Base-by-base conservation (phyloP, 2,888 invertebrate species). In the Drosophila acutilabella region DNA sequence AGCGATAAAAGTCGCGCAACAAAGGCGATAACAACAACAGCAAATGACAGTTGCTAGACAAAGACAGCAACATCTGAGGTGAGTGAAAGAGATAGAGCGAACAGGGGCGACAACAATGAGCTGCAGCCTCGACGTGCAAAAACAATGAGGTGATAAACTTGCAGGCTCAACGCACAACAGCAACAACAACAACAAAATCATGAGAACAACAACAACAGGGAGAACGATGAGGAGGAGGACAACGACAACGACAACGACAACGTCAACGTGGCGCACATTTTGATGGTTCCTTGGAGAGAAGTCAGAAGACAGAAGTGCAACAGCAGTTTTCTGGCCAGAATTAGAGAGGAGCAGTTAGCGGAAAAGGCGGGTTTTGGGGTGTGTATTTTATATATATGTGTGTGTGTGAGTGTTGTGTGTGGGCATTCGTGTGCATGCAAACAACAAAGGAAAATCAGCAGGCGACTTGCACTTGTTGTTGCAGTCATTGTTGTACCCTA, bases 81-180 rank as follows among this genome's bases (percentile, higher is more conserved):
- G 23, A 36, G 6, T 2, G 26, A 47, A 7, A 36, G 42, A 30
- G 8, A 47, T n/a, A 40, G 54, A 40, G 18, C 13, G 53, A 50
- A 41, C 33, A 60, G 33, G 60, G 65, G 58, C 77, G 74, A 68
- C 61, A 61, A 74, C 78, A 77, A 74, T 64, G 74, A 74, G 77
- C 64, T 66, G 45, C 59, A 61, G 70, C 47, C 47, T 45, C 68
- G 72, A 69, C 72, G 81, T 83, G 79, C 79, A 81, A 79, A 87
- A 83, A 84, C 88, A 87, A 83, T 83, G 88, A 83, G 83, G 83
- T 87, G 83, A 83, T 83, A 83, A 83, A 83, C 85, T 83, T 84
- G 85, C 87, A 83, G 83, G 85, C 83, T 83, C 83, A 87, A 83
- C 84, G 87, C 81, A 84, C 72, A 71, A 60, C 83, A 73, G 51